Conservation (phyloP, 2,888 invertebrate species). For the Amblyjoppa proteus region DNA sequence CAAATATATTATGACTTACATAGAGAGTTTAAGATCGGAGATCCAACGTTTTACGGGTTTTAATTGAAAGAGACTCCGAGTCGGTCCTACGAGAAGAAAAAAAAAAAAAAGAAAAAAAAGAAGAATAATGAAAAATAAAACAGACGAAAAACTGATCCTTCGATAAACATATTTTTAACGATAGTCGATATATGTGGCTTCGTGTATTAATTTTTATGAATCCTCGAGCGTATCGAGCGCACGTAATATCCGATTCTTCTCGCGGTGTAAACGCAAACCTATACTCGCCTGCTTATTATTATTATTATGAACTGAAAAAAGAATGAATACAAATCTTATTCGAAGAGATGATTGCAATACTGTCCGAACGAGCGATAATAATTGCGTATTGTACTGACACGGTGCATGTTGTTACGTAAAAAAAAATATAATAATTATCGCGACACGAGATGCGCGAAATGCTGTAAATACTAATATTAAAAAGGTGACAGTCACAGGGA, state of each 20-base stretch:
- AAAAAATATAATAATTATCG: background rate
- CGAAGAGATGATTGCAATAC: conserved; percentile 32
- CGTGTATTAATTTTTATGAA: conserved; percentile 44
- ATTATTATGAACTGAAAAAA: conserved; percentile 10
- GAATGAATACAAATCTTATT: background rate
- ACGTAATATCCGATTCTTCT: conserved; percentile 37
- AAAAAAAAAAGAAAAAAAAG: conserved; percentile 8
- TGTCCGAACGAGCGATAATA: conserved; percentile 39
- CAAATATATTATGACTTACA: conserved; percentile 45
- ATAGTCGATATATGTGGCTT: conserved; percentile 43
- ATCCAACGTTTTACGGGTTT: conserved; percentile 29
- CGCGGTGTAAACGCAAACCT: conserved; percentile 24
- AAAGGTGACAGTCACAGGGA: conserved; percentile 27
- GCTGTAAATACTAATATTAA: conserved; percentile 66
- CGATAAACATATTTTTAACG: conserved; percentile 44
- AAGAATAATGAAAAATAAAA: conserved; percentile 9
- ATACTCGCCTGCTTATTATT: conserved; percentile 47
- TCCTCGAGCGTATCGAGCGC: conserved; percentile 3
- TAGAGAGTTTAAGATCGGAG: conserved; percentile 32
- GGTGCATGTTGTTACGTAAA: conserved; percentile 22
- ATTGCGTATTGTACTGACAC: conserved; percentile 39
- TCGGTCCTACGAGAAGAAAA: conserved; percentile 16
- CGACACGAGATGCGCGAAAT: conserved; percentile 40
- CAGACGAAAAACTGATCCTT: conserved; percentile 26
- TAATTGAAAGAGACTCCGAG: conserved; percentile 17